Evolutionary conservation across 2,888 invertebrate species (phyloP).

Genomic region (Lathronympha strigana): DNA sequence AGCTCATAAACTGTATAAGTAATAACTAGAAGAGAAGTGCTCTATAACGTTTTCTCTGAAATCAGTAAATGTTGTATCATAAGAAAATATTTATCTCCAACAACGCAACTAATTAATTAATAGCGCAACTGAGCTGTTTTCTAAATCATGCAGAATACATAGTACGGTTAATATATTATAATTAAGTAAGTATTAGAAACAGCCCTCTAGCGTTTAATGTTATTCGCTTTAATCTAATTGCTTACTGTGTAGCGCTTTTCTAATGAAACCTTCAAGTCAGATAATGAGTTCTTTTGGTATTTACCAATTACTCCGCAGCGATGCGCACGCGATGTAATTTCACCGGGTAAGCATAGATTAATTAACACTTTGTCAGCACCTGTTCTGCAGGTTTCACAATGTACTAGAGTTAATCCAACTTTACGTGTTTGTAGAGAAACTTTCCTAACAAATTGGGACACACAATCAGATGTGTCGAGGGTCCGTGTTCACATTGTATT

Average conservation of each 20-base stretch:
- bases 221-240: conserved; percentile 63
- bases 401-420: conserved; percentile 59
- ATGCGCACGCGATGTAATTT: conserved; percentile 59
- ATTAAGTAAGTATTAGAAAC: conserved; percentile 48
- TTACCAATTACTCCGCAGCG: conserved; percentile 60
- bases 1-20: too few species aligned
- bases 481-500: conserved; percentile 42
- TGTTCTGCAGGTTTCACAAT: conserved; percentile 54
- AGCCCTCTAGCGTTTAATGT: conserved; percentile 52
- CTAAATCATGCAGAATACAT: conserved; percentile 8
- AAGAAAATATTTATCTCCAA: not conserved
- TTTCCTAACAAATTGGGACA: conserved; percentile 60
- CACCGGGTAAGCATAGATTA: conserved; percentile 60
- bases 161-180: conserved; percentile 18
- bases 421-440: conserved; percentile 57
- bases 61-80: not conserved
- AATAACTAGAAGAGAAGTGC: too few species aligned
- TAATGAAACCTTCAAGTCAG: conserved; percentile 60
- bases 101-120: not conserved
- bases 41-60: too few species aligned
- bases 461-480: conserved; percentile 54
- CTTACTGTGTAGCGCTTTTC: conserved; percentile 59
- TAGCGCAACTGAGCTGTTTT: conserved; percentile 34
- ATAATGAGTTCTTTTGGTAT: conserved; percentile 59
- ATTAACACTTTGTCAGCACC: conserved; percentile 70